A percentile compares a stretch with the other conserved stretches of the same genome.
Conservation (phyloP, 2,888 invertebrate species). For the Andrena chrysosceles region DNA sequence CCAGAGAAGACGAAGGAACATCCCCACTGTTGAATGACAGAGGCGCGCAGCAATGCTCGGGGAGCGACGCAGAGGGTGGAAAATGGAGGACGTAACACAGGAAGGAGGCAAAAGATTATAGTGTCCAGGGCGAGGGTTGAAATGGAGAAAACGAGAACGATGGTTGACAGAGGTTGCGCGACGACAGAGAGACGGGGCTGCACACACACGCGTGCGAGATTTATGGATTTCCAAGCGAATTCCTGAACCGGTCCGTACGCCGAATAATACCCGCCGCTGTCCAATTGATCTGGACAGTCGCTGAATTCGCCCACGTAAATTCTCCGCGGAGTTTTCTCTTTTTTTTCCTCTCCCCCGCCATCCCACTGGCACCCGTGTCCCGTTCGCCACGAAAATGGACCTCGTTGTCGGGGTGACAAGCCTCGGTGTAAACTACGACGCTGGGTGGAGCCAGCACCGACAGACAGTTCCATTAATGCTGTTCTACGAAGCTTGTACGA, state of each 20-base stretch:
- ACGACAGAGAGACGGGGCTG: conserved; percentile 34
- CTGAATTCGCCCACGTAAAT: conserved; percentile 58
- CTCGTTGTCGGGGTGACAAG: conserved; percentile 56
- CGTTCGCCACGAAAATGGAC: conserved; percentile 47
- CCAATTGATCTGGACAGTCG: conserved; percentile 65
- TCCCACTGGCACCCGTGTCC: not conserved
- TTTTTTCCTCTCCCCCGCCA: not conserved
- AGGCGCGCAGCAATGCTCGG: not conserved
- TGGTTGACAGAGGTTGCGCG: conserved; percentile 44
- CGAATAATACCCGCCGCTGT: conserved; percentile 58
- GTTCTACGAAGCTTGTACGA: conserved; percentile 39
- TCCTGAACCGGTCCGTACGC: conserved; percentile 50
- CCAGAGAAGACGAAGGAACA: not conserved
- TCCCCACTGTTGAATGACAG: not conserved
- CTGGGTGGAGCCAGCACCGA: conserved; percentile 33
- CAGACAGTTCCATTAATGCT: conserved; percentile 62
- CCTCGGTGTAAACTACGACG: conserved; percentile 51
- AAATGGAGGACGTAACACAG: conserved; percentile 6
- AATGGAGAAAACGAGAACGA: conserved; percentile 34
- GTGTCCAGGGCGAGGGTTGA: conserved; percentile 25
- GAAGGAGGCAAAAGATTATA: conserved; percentile 43
- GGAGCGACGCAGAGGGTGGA: not conserved
- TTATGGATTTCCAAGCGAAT: conserved; percentile 63
- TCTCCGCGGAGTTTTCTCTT: conserved; percentile 4
- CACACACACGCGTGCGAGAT: conserved; percentile 48